phyloP scores from a whole-genome alignment of 2,113 vertebrate species.

The Casuarius casuarius region DNA sequence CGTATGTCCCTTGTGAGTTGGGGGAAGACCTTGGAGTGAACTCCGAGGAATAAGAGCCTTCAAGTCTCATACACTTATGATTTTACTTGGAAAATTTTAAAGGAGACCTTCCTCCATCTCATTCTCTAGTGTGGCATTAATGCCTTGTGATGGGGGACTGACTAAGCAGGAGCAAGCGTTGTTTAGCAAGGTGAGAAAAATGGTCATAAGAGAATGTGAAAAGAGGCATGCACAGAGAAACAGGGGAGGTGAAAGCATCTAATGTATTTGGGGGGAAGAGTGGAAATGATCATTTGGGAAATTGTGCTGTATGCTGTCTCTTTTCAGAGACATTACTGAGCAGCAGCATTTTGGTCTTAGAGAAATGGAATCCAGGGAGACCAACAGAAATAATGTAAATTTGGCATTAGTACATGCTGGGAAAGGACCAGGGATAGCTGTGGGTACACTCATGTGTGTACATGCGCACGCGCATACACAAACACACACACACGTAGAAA shows the following conservation, averaged over 20 bases:
- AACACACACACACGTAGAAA: too few species aligned
- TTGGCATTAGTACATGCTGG: not conserved
- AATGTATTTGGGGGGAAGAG: not conserved
- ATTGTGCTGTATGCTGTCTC: not conserved
- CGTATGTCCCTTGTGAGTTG: not conserved
- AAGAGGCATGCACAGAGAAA: not conserved
- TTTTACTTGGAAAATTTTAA: not conserved
- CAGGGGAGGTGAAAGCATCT: not conserved
- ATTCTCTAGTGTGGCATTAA: not conserved
- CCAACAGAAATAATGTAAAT: not conserved
- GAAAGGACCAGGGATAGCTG: not conserved
- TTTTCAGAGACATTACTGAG: not conserved
- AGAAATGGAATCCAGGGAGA: not conserved
- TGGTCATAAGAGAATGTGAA: not conserved
- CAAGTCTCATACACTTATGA: not conserved
- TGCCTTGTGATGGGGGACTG: not conserved
- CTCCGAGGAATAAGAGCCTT: not conserved
- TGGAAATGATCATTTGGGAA: not conserved
- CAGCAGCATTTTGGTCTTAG: not conserved
- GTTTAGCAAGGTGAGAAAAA: not conserved
- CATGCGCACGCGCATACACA: too few species aligned
- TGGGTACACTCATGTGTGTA: accelerated
- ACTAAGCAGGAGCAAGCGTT: not conserved
- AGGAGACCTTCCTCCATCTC: not conserved
- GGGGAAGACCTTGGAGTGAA: not conserved